Percentiles rank a stretch among this genome's conserved stretches.
These are phyloP conservation scores for Alethe diademata DNA, from an alignment of 2,113 vertebrate genomes.

Conservation along the genomic window DNA sequence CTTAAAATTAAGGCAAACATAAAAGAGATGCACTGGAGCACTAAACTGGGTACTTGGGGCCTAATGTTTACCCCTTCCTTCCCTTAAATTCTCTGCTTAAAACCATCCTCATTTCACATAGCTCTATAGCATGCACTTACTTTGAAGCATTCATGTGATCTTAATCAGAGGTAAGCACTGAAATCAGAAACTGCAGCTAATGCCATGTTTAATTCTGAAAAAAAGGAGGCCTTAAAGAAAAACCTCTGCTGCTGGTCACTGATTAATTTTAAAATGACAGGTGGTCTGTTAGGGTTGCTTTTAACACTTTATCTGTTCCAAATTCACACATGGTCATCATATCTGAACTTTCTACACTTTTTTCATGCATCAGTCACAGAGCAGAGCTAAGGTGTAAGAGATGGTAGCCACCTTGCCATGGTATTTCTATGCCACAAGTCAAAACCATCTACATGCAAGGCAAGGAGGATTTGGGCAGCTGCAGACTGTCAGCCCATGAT, in stretches of 20 bases:
- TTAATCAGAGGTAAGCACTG: neutral
- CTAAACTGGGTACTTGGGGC: neutral
- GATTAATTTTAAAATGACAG: neutral
- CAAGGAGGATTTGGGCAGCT: neutral
- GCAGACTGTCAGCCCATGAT: neutral
- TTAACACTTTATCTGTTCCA: neutral
- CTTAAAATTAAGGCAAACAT: conserved; percentile 8
- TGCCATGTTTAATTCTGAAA: neutral
- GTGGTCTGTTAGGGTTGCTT: neutral
- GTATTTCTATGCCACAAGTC: neutral
- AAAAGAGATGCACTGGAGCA: neutral
- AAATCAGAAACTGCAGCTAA: neutral
- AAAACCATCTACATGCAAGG: neutral
- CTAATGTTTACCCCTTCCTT: neutral
- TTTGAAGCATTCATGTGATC: neutral
- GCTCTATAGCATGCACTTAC: neutral
- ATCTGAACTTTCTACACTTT: neutral
- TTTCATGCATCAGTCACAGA: neutral
- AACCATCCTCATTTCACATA: neutral
- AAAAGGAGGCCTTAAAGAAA: neutral
- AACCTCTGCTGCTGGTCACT: neutral
- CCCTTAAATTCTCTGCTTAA: neutral
- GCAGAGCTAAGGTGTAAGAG: neutral
- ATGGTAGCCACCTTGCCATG: neutral
- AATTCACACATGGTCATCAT: neutral